These are phyloP conservation scores for Oegoconia quadripuncta DNA, from an alignment of 2,888 invertebrate genomes.

Conservation along the genomic window DNA sequence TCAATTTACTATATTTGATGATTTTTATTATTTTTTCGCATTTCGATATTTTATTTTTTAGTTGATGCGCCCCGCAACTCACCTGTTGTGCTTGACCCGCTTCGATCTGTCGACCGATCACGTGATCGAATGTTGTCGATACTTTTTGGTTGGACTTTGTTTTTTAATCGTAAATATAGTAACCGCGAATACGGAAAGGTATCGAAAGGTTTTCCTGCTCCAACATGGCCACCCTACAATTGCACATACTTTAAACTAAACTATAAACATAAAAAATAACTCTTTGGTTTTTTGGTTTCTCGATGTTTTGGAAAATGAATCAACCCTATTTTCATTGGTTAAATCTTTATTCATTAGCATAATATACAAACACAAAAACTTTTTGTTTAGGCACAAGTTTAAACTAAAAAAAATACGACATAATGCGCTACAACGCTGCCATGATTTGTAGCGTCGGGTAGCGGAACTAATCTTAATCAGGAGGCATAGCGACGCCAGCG, in stretches of 20 bases:
- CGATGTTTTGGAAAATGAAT: too few species aligned
- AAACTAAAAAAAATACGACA: neutral
- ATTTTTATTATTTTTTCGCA: conserved; percentile 79
- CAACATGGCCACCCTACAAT: conserved; percentile 5
- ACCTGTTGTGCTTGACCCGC: conserved; percentile 79
- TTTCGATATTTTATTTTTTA: conserved; percentile 80
- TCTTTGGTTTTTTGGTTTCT: too few species aligned
- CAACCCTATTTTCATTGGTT: too few species aligned
- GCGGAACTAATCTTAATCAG: conserved; percentile 53
- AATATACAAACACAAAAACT: neutral
- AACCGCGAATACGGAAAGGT: too few species aligned
- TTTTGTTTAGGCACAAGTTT: too few species aligned
- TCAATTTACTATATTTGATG: conserved; percentile 76
- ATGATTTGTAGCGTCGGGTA: conserved; percentile 56
- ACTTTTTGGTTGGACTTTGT: too few species aligned
- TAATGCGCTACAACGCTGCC: conserved; percentile 44
- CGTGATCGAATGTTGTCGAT: conserved; percentile 69
- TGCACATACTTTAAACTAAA: neutral
- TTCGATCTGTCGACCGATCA: conserved; percentile 72
- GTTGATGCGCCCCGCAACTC: conserved; percentile 75
- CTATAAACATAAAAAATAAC: too few species aligned
- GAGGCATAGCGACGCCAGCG: conserved; percentile 42
- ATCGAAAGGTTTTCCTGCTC: conserved; percentile 13
- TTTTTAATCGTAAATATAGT: too few species aligned
- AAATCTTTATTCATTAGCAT: neutral